Percentiles rank a stretch among this genome's conserved stretches.
phyloP scores from a whole-genome alignment of 2,113 vertebrate genomes.

The Nicator chloris region DNA sequence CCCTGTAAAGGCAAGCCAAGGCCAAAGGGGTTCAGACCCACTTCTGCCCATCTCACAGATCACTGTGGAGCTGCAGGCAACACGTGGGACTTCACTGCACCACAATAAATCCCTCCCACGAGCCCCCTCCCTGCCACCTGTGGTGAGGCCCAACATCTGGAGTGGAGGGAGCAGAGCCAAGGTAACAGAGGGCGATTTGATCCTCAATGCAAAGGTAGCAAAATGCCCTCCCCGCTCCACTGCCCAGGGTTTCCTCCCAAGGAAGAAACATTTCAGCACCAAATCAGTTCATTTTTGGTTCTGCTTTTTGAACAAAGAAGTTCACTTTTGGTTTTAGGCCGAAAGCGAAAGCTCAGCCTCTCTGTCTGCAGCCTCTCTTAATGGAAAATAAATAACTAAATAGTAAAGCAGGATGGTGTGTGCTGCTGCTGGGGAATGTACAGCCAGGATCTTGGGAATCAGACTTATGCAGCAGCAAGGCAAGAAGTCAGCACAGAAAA shows the following conservation, averaged over 20 bases:
- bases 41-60: neutral
- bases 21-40: neutral
- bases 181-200: neutral
- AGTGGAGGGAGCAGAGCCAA: neutral
- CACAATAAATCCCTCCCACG: neutral
- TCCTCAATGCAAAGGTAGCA: neutral
- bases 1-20: neutral
- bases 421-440: neutral
- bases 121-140: neutral
- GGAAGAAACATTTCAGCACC: neutral
- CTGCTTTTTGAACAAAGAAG: neutral
- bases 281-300: neutral
- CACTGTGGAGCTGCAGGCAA: neutral
- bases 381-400: neutral
- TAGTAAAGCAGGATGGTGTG: neutral
- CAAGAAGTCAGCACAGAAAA: neutral
- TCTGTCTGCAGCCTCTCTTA: neutral
- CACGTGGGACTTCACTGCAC: neutral
- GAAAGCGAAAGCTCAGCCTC: neutral
- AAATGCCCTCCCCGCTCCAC: neutral
- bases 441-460: rapidly evolving
- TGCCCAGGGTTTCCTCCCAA: neutral
- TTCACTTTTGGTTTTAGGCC: neutral
- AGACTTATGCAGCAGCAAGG: neutral
- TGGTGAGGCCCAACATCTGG: neutral